These are phyloP conservation scores for Parnassius glacialis DNA, from an alignment of 2,888 invertebrate species.

Conservation along the genomic window DNA sequence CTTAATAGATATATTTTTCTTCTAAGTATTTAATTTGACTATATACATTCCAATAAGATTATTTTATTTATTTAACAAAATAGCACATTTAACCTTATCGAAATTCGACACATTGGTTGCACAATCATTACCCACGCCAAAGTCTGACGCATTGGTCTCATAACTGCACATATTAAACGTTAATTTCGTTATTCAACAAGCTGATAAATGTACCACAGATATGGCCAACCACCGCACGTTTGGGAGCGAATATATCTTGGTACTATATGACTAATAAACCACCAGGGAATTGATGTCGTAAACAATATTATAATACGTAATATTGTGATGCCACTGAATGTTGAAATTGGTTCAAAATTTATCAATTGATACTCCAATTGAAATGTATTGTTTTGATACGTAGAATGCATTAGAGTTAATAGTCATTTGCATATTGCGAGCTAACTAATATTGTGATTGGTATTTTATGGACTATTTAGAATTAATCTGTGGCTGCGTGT, in stretches of 20 bases:
- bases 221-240: conserved; percentile 13
- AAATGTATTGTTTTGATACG: neutral
- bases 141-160: conserved; percentile 11
- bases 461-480: too few species aligned
- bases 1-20: too few species aligned
- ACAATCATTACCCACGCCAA: neutral
- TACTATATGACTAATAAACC: neutral
- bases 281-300: neutral
- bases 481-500: too few species aligned
- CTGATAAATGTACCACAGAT: conserved; percentile 22
- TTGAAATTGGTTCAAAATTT: conserved; percentile 1
- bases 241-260: conserved; percentile 12
- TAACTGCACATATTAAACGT: conserved; percentile 5
- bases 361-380: neutral
- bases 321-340: neutral
- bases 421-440: too few species aligned
- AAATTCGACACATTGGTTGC: neutral
- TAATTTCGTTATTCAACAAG: conserved; percentile 21
- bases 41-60: too few species aligned
- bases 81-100: too few species aligned
- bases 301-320: neutral
- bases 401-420: too few species aligned
- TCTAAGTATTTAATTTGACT: too few species aligned
- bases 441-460: too few species aligned
- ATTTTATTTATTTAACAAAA: too few species aligned